Base-by-base conservation (phyloP, 2,797 vertebrate genomes). In the Syncerus caffer region DNA sequence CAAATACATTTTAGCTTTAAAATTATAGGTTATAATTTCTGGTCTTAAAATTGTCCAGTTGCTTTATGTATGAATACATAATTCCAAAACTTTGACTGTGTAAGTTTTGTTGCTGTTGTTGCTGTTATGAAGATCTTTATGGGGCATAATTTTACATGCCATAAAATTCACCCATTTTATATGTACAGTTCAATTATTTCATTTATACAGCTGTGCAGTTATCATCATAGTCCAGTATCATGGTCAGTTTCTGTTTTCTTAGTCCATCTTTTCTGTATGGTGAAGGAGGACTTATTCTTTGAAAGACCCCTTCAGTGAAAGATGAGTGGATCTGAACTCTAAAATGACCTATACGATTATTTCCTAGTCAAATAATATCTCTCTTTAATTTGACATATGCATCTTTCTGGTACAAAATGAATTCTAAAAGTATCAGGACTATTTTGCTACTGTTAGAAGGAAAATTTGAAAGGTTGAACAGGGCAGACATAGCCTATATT, bases 91-190 rank as follows among this genome's bases (percentile, higher is more conserved):
- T 10, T 88, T 51, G 16, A 58, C 15, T 27, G 31, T 60, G 6
- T 57, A 23, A 25, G 31, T 85, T 89, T 80, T 45, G 17, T 38
- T 38, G 10, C 62, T 34, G 62, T 67, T 34, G n/a, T 34, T 10
- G 17, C n/a, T 95, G 47, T 71, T 29, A 93, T 93, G 93, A 97
- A 34, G 47, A 89, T 57, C 29, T 98, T 95, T 97, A 96, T 29
- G 96, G 85, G 62, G 47, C 78, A 85, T 85, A 92, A 60, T 51
- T 84, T 96, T 76, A 90, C 83, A 93, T 53, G 74, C 4, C 38
- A 45, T 87, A 95, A 83, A 87, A 92, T 83, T 84, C 87, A 96
- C 45, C 71, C n/a, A 85, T 15, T 92, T 12, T 53, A 87, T 53
- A 45, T 57, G 55, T 78, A 94, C 15, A 80, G 16, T 85, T 91